Evolutionary conservation across 2,113 vertebrate genomes (phyloP).

Genomic region (Chaetops frenatus): DNA sequence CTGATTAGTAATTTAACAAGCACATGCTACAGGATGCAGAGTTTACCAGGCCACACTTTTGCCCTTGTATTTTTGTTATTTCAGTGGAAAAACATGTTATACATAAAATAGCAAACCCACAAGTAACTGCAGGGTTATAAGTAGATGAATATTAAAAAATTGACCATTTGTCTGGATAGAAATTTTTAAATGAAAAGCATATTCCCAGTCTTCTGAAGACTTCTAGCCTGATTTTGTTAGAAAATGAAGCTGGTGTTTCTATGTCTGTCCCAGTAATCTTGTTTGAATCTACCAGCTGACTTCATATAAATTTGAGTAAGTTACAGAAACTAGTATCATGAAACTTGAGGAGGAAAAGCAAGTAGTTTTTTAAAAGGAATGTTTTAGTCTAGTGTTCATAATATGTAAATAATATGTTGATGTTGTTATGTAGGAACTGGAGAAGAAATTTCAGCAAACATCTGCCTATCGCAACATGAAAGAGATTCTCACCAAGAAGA

Average conservation of each 20-base stretch:
- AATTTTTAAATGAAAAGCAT: background rate
- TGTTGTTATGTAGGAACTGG: conserved; percentile 78
- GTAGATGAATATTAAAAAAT: background rate
- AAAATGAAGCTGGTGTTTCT: background rate
- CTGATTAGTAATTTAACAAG: background rate
- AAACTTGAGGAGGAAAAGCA: background rate
- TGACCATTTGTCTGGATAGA: background rate
- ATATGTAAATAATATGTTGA: background rate
- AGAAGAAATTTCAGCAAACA: conserved; percentile 97
- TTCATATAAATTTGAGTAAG: background rate
- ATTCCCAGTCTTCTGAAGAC: background rate
- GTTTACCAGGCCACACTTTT: background rate
- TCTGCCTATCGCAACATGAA: conserved; percentile 96
- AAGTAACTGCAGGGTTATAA: background rate
- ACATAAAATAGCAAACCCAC: background rate
- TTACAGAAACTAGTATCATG: background rate
- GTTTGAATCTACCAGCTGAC: background rate
- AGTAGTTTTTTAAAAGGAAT: background rate
- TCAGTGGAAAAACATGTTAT: background rate
- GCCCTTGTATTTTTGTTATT: background rate
- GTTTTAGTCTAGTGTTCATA: background rate
- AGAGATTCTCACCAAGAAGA: conserved; percentile 94
- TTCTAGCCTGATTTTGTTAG: background rate
- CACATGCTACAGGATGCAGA: background rate
- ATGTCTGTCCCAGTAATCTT: background rate